Base-by-base conservation (phyloP, 2,797 vertebrate species). In the Cottoperca gobio region DNA sequence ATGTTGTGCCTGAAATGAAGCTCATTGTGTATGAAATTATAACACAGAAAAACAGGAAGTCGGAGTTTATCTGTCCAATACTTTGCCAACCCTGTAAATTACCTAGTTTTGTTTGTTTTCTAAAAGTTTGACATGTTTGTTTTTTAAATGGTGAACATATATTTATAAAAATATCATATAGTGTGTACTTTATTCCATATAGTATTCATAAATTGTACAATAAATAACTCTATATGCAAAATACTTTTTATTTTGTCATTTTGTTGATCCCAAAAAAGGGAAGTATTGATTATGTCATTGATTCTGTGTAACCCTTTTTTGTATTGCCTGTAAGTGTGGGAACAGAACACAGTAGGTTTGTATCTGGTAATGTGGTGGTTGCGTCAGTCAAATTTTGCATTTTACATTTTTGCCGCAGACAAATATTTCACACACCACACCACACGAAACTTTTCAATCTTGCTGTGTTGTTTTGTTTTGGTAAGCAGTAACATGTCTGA, bases 121-220 rank as follows among this genome's bases (percentile, higher is more conserved):
- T 37, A 39, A 23, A 14, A 10, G 2, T 11, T 19, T 13, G n/a
- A 10, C 1, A 16, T 46, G 28, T 50, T 37, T 67, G 8, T 23
- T 64, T 59, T 64, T 42, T 5, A 33, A 35, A 68, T 17, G 31
- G 26, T 75, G 40, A 81, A 69, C 46, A 70, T 67, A 68, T 88
- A 88, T 91, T 88, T 88, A 86, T 85, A 58, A 65, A 68, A 43
- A 33, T 78, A 35, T 37, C 61, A 17, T 48, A 57, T 58, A 60
- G 62, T 42, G 16, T 72, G 28, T 71, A 17, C 21, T 46, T 55
- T 26, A 1, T 48, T 12, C 0, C 23, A 53, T 54, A 33, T 33
- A 16, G 0, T 53, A 57, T 78, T 62, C 23, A 68, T 39, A 26
- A 50, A 65, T 13, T 53, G 12, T 12, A 81, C 12, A 71, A 49